These are phyloP conservation scores for Irena cyanogastra DNA, from an alignment of 2,113 vertebrate genomes.

Conservation along the genomic window DNA sequence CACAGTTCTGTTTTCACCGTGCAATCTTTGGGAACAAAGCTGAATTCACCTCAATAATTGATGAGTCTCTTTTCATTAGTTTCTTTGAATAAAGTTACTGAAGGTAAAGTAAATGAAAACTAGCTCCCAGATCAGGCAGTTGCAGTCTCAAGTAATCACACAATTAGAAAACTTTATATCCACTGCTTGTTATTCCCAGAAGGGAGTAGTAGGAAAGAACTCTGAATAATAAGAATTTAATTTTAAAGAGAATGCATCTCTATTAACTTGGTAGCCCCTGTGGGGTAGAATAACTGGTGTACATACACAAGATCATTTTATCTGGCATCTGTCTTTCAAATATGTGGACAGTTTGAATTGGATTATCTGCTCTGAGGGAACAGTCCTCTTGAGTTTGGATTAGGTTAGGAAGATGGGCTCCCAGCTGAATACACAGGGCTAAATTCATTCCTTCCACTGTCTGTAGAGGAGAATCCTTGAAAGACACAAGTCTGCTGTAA, in stretches of 20 bases:
- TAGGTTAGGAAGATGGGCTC: not conserved
- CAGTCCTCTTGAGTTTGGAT: not conserved
- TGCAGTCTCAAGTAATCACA: conserved; percentile 29
- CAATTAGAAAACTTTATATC: conserved; percentile 3
- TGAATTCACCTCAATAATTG: conserved; percentile 43
- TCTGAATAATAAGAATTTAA: conserved; percentile 9
- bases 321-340: not conserved
- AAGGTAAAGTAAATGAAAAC: conserved; percentile 39
- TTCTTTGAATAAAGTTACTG: conserved; percentile 29
- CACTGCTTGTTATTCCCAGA: not conserved
- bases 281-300: not conserved
- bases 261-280: not conserved
- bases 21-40: conserved; percentile 26
- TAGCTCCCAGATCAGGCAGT: not conserved
- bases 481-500: not conserved
- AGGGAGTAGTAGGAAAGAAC: not conserved
- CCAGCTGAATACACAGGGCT: not conserved
- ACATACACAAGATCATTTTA: not conserved
- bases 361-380: not conserved
- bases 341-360: not conserved
- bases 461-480: not conserved
- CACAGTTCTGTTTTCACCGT: not conserved
- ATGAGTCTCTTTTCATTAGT: conserved; percentile 28
- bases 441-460: not conserved
- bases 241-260: not conserved